phyloP scores from a whole-genome alignment of 2,888 invertebrate genomes.

The Eudemis profundana region DNA sequence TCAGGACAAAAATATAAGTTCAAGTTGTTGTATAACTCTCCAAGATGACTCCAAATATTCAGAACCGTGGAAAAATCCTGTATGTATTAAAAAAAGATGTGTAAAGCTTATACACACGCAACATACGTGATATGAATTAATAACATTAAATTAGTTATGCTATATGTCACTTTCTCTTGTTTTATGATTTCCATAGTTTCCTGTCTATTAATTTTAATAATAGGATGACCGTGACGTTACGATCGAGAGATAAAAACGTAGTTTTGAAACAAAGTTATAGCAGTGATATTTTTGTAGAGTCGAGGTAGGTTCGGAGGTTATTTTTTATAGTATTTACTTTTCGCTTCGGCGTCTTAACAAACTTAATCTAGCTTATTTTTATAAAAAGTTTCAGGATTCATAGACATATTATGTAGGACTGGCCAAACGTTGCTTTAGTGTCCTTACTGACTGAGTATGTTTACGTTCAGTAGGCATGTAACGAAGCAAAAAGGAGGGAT shows the following conservation, averaged over 20 bases:
- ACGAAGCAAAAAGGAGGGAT: no score
- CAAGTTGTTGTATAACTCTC: slow-evolving; percentile 2
- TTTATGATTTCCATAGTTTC: slow-evolving; percentile 59
- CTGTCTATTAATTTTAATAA: slow-evolving; percentile 50
- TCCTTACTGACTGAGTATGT: no score
- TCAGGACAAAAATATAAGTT: slow-evolving; percentile 12
- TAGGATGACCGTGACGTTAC: slow-evolving; percentile 26
- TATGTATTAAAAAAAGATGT: no score
- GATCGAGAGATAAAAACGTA: slow-evolving; percentile 38
- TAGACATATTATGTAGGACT: no score
- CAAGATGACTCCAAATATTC: no score
- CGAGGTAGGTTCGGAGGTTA: background rate
- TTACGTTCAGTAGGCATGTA: no score
- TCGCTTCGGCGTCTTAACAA: no score
- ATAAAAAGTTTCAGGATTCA: no score
- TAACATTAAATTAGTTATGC: slow-evolving; percentile 19
- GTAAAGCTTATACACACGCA: no score
- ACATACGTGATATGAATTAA: background rate
- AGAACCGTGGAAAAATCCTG: no score
- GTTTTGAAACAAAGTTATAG: slow-evolving; percentile 12
- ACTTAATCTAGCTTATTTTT: no score
- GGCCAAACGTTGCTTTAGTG: no score
- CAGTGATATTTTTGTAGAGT: background rate
- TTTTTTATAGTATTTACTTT: background rate
- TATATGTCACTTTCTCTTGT: slow-evolving; percentile 54